Percentiles rank a stretch among this genome's conserved stretches.
Conservation (phyloP, 1,140 invertebrate genomes). For the Capitella teleta region DNA sequence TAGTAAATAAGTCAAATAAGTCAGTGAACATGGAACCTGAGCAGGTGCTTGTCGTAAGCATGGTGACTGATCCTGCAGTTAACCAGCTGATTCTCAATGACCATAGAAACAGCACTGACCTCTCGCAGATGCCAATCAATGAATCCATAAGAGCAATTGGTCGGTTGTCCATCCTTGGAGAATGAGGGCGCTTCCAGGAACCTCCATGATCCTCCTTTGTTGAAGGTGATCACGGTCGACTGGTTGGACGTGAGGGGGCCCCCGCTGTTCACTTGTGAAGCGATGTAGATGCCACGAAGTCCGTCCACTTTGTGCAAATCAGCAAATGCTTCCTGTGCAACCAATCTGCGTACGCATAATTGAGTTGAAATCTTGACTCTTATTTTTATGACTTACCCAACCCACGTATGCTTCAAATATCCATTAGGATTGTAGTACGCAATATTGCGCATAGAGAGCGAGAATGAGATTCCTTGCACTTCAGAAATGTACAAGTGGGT, state of each 20-base stretch:
- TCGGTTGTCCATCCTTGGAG: conserved; percentile 54
- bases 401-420: neutral
- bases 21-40: no score
- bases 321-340: conserved; percentile 69
- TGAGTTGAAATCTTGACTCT: no score
- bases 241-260: conserved; percentile 16
- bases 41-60: no score
- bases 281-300: conserved; percentile 76
- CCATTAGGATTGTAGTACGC: conserved; percentile 70
- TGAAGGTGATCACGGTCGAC: conserved; percentile 70
- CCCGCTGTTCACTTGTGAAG: conserved; percentile 54
- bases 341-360: conserved; percentile 50
- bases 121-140: no score
- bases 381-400: no score
- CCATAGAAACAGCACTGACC: no score
- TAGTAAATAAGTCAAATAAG: no score
- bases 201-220: conserved; percentile 70
- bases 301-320: conserved; percentile 80
- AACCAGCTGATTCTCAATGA: conserved; percentile 23
- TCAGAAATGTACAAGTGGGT: conserved; percentile 62
- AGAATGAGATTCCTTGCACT: conserved; percentile 48
- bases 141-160: conserved; percentile 52
- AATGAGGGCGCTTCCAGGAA: conserved; percentile 54
- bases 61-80: no score
- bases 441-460: conserved; percentile 67